Evolutionary conservation across 2,797 vertebrate species (phyloP).

Genomic region (Amniataba percoides): DNA sequence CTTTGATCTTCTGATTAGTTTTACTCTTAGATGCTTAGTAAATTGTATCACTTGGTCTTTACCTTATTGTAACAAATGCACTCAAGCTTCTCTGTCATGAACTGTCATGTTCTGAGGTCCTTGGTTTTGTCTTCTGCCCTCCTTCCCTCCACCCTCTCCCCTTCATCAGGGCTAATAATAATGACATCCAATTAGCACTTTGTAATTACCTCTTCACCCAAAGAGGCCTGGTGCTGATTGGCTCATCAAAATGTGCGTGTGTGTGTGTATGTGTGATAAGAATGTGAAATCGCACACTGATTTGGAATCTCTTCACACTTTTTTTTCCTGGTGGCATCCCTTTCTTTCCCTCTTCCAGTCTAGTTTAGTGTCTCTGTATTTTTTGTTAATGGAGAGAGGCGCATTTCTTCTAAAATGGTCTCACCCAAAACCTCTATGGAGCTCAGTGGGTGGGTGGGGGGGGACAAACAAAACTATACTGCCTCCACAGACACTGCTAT

Average conservation of each 20-base stretch:
- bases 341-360: neutral
- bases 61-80: constrained; percentile 14
- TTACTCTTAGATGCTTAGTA: neutral
- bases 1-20: neutral
- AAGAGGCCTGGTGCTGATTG: constrained; percentile 62
- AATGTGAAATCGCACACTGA: constrained; percentile 40
- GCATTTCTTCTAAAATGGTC: neutral
- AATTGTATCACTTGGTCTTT: neutral
- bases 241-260: constrained; percentile 47
- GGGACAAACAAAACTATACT: constrained; percentile 18
- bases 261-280: constrained; percentile 7
- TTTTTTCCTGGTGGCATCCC: constrained; percentile 1
- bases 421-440: constrained; percentile 13
- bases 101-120: constrained; percentile 17
- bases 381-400: neutral
- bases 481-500: constrained; percentile 19
- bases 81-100: constrained; percentile 22
- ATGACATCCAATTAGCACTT: constrained; percentile 73
- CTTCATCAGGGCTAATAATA: constrained; percentile 57
- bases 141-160: constrained; percentile 2
- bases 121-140: constrained; percentile 42
- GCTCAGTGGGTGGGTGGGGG: neutral
- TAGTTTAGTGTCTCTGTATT: constrained; percentile 4
- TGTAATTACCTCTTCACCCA: constrained; percentile 68
- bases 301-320: constrained; percentile 35